Evolutionary conservation across 2,888 invertebrate species (phyloP).

Genomic region (Zygogramma bicolorata): DNA sequence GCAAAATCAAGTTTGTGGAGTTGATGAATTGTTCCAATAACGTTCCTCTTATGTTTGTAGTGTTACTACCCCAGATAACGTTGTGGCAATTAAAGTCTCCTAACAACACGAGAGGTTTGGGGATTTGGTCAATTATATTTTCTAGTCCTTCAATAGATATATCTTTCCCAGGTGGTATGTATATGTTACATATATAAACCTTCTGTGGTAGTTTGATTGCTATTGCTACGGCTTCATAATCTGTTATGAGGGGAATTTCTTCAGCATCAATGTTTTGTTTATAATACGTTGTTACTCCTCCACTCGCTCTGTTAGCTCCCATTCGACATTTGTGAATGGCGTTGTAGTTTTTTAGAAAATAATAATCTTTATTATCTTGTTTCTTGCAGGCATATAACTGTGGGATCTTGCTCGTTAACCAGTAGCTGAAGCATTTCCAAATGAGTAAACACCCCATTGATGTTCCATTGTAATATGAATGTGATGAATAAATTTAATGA

Average conservation of each 20-base stretch:
- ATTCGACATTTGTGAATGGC: slow-evolving; percentile 27
- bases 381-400: slow-evolving; percentile 25
- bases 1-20: background rate
- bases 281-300: slow-evolving; percentile 32
- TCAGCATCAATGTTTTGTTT: slow-evolving; percentile 1
- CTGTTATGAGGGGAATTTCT: slow-evolving; percentile 25
- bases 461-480: slow-evolving; percentile 1
- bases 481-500: background rate
- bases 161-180: slow-evolving; percentile 16
- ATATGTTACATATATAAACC: slow-evolving; percentile 39
- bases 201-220: slow-evolving; percentile 25
- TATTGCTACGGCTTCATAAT: slow-evolving; percentile 36
- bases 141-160: slow-evolving; percentile 21
- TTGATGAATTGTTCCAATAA: background rate
- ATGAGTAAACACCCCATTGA: background rate
- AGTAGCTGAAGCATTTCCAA: background rate
- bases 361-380: slow-evolving; percentile 15
- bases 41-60: background rate
- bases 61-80: background rate
- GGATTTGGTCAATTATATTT: slow-evolving; percentile 43
- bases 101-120: slow-evolving; percentile 44
- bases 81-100: slow-evolving; percentile 46
- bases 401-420: background rate
- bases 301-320: slow-evolving; percentile 15
- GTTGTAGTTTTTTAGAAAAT: slow-evolving; percentile 20